Evolutionary conservation across 2,113 vertebrate genomes (phyloP).

Genomic region (Stigmatopora nigra): DNA sequence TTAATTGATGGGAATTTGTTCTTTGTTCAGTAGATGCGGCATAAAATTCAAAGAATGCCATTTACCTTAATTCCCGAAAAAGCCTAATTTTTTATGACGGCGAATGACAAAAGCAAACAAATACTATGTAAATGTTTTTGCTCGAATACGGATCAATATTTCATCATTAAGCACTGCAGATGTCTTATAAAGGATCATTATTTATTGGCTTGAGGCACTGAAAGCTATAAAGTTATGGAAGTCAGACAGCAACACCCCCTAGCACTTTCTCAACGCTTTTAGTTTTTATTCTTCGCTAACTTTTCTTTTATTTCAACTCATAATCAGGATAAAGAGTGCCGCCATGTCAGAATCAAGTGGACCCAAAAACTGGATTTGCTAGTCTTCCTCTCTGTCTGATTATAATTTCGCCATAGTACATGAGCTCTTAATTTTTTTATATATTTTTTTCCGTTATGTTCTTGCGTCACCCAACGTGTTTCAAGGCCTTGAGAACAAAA

Average conservation of each 20-base stretch:
- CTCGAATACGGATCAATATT: slow-evolving; percentile 4
- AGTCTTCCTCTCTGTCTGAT: neutral
- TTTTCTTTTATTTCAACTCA: slow-evolving; percentile 43
- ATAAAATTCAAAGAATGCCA: slow-evolving; percentile 29
- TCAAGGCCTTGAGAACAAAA: neutral
- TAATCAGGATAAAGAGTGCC: slow-evolving; percentile 32
- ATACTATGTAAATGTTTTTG: neutral
- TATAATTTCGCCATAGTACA: neutral
- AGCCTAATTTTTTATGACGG: slow-evolving; percentile 11
- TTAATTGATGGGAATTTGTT: slow-evolving; percentile 51
- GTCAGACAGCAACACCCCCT: slow-evolving; percentile 35
- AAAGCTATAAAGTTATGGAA: slow-evolving; percentile 48
- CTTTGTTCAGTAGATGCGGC: slow-evolving; percentile 28
- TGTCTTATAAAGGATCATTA: slow-evolving; percentile 21
- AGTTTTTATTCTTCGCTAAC: slow-evolving; percentile 13
- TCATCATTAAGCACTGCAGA: slow-evolving; percentile 29
- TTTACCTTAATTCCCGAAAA: slow-evolving; percentile 28
- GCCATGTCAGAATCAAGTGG: neutral
- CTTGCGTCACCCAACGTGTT: neutral
- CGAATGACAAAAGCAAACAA: neutral
- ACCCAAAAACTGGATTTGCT: neutral
- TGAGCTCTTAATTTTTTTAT: neutral
- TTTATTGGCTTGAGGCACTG: slow-evolving; percentile 34
- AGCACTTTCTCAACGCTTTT: slow-evolving; percentile 8
- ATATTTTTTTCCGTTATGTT: neutral